Percentiles rank a stretch among this genome's conserved stretches.
phyloP scores from a whole-genome alignment of 2,113 vertebrate species.

The Reinhardtius hippoglossoides region DNA sequence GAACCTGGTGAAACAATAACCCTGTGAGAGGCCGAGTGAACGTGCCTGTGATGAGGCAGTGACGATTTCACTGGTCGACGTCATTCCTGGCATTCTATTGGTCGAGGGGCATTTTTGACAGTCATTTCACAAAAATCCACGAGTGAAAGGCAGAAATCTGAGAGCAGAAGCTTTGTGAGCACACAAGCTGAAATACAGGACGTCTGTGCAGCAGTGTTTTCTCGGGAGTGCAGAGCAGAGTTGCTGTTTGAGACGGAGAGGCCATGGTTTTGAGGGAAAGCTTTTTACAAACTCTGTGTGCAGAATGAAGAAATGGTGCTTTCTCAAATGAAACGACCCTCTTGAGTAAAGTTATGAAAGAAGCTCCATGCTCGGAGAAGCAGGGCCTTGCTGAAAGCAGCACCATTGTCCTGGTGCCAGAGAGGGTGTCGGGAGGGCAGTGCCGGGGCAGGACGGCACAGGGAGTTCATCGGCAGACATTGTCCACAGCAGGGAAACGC shows the following conservation, averaged over 20 bases:
- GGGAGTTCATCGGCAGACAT: constrained; percentile 64
- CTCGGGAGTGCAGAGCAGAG: neutral
- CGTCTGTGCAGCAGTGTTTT: neutral
- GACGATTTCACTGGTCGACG: neutral
- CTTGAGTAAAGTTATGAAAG: neutral
- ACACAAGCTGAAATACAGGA: neutral
- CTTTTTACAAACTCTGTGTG: too few species aligned
- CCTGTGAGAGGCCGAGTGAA: neutral
- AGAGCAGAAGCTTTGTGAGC: neutral
- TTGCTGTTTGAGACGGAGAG: too few species aligned
- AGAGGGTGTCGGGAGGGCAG: constrained; percentile 47
- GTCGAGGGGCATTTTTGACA: neutral
- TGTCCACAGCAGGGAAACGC: constrained; percentile 44
- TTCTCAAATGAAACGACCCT: too few species aligned
- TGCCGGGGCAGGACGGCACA: constrained; percentile 55
- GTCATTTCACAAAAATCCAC: neutral
- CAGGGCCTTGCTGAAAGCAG: constrained; percentile 24
- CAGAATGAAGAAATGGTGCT: too few species aligned
- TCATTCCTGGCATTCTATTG: neutral
- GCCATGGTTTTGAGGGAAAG: too few species aligned
- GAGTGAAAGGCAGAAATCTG: neutral
- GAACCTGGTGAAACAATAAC: neutral
- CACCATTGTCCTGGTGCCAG: constrained; percentile 44
- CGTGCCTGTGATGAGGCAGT: neutral
- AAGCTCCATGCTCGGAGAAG: neutral